Evolutionary conservation across 35 echinoderm and acorn worm species (phyloP).

Genomic region (Apostichopus japonicus): DNA sequence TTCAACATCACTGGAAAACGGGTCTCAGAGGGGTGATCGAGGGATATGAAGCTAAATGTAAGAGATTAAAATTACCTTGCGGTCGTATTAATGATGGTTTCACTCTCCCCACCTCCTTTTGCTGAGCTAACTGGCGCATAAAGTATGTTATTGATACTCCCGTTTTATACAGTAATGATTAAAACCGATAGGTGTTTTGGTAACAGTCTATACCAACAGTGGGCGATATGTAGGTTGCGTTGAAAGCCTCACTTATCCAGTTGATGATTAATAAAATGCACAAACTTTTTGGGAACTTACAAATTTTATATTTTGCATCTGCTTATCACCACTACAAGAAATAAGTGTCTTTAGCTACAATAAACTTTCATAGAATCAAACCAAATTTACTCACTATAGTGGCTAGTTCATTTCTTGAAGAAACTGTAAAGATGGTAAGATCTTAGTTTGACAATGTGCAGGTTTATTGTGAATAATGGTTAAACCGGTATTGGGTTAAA

Average conservation of each 20-base stretch:
- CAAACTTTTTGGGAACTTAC: too few relatives aligned
- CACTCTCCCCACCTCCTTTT: not conserved
- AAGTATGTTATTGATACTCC: not conserved
- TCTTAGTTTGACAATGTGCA: too few relatives aligned
- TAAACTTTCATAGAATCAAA: too few relatives aligned
- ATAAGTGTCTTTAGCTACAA: too few relatives aligned
- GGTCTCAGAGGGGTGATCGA: constrained; percentile 42
- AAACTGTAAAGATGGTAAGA: too few relatives aligned
- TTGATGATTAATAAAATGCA: too few relatives aligned
- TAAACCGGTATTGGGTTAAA: too few relatives aligned
- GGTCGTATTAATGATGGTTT: constrained; percentile 13
- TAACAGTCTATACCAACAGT: not conserved
- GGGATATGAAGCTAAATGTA: constrained; percentile 43
- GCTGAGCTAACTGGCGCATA: constrained; percentile 22
- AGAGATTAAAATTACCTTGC: constrained; percentile 28
- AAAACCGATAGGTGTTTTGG: constrained; percentile 20
- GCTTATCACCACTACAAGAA: too few relatives aligned
- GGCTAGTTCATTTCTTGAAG: too few relatives aligned
- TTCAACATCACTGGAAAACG: constrained; percentile 31
- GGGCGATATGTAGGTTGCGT: not conserved
- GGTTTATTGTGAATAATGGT: too few relatives aligned
- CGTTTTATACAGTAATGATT: constrained; percentile 19
- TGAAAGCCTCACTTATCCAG: too few relatives aligned
- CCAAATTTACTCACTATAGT: too few relatives aligned
- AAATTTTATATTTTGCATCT: not conserved